Conservation (phyloP, 2,797 vertebrate genomes). For the Crax fasciolata region DNA sequence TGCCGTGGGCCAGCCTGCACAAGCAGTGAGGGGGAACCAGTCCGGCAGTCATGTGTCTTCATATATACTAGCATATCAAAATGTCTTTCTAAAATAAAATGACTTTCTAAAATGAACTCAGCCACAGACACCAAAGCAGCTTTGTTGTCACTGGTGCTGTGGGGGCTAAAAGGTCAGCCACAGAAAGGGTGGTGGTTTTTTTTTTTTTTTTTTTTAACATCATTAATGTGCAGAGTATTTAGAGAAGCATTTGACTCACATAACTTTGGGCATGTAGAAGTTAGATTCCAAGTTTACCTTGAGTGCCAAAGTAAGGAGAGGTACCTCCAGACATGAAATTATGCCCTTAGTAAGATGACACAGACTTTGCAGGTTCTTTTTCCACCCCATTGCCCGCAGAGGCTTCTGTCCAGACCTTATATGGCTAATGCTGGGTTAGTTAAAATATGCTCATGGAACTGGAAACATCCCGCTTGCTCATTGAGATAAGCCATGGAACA, state of each 20-base stretch:
- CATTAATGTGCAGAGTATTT: not conserved
- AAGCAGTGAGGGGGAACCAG: not conserved
- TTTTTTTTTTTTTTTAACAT: not conserved
- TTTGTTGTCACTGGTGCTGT: not conserved
- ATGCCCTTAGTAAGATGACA: not conserved
- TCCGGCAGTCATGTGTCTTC: not conserved
- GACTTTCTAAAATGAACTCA: not conserved
- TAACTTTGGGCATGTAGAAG: not conserved
- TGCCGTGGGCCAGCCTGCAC: not conserved
- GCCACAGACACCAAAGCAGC: not conserved
- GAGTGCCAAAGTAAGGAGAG: not conserved
- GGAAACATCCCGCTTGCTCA: not conserved
- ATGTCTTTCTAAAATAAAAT: not conserved
- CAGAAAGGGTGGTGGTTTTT: not conserved
- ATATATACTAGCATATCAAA: not conserved
- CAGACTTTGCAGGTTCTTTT: not conserved
- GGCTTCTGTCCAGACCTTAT: not conserved
- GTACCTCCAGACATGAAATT: not conserved
- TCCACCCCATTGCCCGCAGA: not conserved
- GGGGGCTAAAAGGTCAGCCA: not conserved
- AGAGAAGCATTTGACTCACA: not conserved
- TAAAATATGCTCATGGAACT: not conserved
- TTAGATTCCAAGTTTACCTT: not conserved
- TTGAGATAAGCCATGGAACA: not conserved
- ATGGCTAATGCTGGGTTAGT: not conserved